Evolutionary conservation across 2,888 invertebrate species (phyloP), one percentile per base, ranked within the genome.

Genomic region (Rugalucina vietnamica): DNA sequence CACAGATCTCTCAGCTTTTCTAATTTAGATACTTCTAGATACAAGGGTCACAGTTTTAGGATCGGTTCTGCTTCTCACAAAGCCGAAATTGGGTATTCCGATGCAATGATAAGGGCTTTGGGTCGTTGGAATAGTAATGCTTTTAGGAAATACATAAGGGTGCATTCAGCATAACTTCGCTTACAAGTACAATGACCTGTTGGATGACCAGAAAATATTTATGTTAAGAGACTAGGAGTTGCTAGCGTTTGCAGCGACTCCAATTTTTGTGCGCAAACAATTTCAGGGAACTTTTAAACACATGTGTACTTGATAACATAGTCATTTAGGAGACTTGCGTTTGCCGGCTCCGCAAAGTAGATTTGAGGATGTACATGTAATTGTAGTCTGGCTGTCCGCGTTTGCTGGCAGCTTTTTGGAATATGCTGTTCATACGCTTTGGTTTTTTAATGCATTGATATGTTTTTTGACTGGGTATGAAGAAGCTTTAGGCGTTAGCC

Each of bases 1-100:
- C 54, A 57, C 24, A 60, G 54, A 54, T 70, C 70, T n/a, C 65
- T 81, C 0, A 29, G 50, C 12, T 76, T 37, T n/a, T 70, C 54
- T 60, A 21, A 34, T 34, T 34, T 81, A 8, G 71, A 76, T 76
- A 34, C 24, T 18, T 14, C 36, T 1, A 21, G 57, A 1, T 81
- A 81, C 70, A 76, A 81, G 57, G 75, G 71, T 1, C 81, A 81
- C 24, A 76, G 70, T 70, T 81, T 81, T 32, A n/a, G 76, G 12
- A 75, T 76, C 39, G 71, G 81, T 27, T 71, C 76, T 37, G 74
- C 79, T 32, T 43, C 37, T 24, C 8, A 34, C 27, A 50, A 49
- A 4, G 49, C 78, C 43, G 21, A 57, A 32, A 21, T 12, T 14
- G 60, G 57, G 8, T 24, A n/a, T 10, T 73, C 60, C 32, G 69